A percentile compares a stretch with the other conserved stretches of the same genome.
Evolutionary conservation across 2,113 vertebrate genomes (phyloP).

Genomic region (Triplophysa siluroides): DNA sequence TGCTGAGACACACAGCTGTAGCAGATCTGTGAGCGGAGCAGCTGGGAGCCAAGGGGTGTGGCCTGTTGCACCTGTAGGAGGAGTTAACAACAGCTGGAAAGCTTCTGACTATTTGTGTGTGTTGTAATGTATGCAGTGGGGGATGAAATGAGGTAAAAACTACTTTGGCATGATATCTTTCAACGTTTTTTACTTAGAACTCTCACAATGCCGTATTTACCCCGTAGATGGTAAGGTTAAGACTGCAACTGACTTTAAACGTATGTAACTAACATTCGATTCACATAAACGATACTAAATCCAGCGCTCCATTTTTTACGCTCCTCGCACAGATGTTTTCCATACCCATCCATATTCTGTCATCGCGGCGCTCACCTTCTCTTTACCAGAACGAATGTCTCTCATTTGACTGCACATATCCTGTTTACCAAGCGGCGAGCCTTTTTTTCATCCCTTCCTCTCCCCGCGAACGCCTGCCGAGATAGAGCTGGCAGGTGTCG

Average conservation of each 20-base stretch:
- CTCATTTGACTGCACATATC: constrained; percentile 34
- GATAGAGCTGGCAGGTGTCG: constrained; percentile 56
- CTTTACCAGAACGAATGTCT: constrained; percentile 35
- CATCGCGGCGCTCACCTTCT: constrained; percentile 11
- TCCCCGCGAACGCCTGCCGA: constrained; percentile 24
- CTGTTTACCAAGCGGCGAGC: background rate
- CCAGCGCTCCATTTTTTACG: background rate
- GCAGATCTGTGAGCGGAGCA: constrained; percentile 19
- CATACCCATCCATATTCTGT: constrained; percentile 18
- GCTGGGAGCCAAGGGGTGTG: constrained; percentile 3
- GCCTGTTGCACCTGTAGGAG: constrained; percentile 36
- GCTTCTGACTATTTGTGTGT: background rate
- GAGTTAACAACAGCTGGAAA: constrained; percentile 15
- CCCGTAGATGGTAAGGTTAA: background rate
- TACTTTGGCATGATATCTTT: no score
- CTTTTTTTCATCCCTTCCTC: constrained; percentile 15
- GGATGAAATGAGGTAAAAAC: background rate
- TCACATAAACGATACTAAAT: background rate
- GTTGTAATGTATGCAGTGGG: background rate
- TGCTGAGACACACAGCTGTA: constrained; percentile 40
- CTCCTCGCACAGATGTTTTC: constrained; percentile 18
- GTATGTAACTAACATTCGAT: background rate
- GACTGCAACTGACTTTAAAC: background rate
- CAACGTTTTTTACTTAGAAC: no score
- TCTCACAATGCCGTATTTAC: no score